Base-by-base conservation (phyloP, 2,888 invertebrate species). In the Sceliomorpha sp. region DNA sequence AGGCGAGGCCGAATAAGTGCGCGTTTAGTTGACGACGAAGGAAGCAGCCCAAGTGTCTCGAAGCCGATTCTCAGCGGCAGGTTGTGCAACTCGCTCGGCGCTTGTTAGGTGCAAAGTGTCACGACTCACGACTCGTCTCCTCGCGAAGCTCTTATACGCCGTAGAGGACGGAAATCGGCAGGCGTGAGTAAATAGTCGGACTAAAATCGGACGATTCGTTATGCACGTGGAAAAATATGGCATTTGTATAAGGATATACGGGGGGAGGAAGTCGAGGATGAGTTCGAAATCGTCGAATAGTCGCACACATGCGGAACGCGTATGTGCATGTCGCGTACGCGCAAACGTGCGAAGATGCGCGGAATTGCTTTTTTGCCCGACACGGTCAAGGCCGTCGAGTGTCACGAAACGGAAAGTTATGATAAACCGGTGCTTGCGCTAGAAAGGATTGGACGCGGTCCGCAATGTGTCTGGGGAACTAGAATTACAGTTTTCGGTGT, bases 1-100 rank as follows among this genome's bases (percentile, higher is more conserved):
- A 64, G 68, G 53, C 45, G 78, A 79, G 73, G 72, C 75, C 74
- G 68, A 76, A 77, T 75, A 78, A 77, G 70, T 72, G 76, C 66
- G 45, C 50, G 31, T 44, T 27, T 24, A 34, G 37, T 59, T 67
- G 50, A 42, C 37, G 59, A 47, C 36, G 51, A 50, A 72, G 44
- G 75, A 69, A 70, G 69, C 76, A 58, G 51, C 56, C 69, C 67
- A 73, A 78, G 74, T 73, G 76, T 72, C n/a, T n/a, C 64, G 66
- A 74, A 72, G 53, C 73, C 76, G 53, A 72, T 75, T 72, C 60
- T 37, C 32, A 60, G 37, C 70, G 62, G 44, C 70, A 59, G 69
- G 66, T 72, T 63, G 53, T 58, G 8, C 31, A 31, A 53, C 55
- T 59, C 45, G 45, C 60, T 56, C 37, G 14, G 20, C 29, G 29